Evolutionary conservation across 2,888 invertebrate species (phyloP).

Genomic region (Quadroppia sp.): DNA sequence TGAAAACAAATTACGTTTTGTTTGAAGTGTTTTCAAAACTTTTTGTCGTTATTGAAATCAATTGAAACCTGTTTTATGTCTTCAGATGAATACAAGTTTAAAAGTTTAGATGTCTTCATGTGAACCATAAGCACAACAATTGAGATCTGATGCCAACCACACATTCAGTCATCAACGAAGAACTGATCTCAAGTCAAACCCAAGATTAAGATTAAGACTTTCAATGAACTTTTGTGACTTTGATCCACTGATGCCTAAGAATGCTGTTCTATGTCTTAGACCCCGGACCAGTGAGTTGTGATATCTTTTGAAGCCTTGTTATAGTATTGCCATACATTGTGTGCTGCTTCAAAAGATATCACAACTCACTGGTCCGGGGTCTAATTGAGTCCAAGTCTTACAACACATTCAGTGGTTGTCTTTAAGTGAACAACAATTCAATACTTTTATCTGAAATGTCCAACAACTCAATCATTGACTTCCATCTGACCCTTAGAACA

Average conservation of each 20-base stretch:
- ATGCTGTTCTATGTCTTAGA: conserved; percentile 61
- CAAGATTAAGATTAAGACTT: conserved; percentile 80
- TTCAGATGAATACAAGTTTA: no score
- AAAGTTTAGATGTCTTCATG: no score
- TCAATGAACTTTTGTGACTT: conserved; percentile 87
- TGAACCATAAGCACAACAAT: no score
- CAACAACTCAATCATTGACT: conserved; percentile 97
- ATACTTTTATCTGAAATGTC: conserved; percentile 93
- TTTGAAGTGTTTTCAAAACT: no score
- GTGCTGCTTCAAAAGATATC: no score
- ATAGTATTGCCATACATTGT: no score
- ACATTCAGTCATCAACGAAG: conserved; percentile 61
- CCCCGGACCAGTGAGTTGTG: conserved; percentile 4
- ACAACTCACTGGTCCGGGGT: conserved; percentile 4
- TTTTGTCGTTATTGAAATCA: no score
- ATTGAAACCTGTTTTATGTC: no score
- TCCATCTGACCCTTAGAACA: conserved; percentile 92
- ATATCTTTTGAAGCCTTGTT: no score
- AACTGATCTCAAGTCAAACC: conserved; percentile 70
- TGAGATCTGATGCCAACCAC: conserved; percentile 71
- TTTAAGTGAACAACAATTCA: conserved; percentile 86
- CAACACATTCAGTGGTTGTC: no score
- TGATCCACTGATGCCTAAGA: conserved; percentile 87
- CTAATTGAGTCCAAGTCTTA: background rate
- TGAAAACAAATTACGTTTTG: conserved; percentile 42